Evolutionary conservation across 2,888 invertebrate genomes (phyloP).

Genomic region (Aelia acuminata): DNA sequence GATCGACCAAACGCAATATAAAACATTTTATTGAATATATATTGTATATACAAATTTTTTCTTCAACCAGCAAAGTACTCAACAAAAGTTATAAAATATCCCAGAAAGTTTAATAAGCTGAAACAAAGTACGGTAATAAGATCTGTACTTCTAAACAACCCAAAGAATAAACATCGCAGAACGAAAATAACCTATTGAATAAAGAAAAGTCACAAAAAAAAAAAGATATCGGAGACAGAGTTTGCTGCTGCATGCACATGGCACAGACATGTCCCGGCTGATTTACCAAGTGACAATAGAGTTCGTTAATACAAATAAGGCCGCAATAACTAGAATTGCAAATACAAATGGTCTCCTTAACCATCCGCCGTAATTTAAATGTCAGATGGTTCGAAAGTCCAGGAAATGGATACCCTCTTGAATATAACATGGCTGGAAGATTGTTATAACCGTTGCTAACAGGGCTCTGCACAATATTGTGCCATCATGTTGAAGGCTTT

Average conservation of each 20-base stretch:
- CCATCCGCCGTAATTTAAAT: neutral
- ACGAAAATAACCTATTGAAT: no score
- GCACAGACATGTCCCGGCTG: neutral
- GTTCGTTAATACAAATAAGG: constrained; percentile 12
- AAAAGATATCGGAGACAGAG: no score
- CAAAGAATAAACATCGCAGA: no score
- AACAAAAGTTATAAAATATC: no score
- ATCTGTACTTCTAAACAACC: no score
- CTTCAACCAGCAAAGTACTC: no score
- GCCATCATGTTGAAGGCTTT: neutral
- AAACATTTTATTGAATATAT: no score
- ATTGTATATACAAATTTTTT: no score
- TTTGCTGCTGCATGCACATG: neutral
- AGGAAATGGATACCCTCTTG: neutral
- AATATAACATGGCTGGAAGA: constrained; percentile 27
- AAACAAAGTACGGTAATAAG: no score
- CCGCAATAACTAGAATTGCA: constrained; percentile 27
- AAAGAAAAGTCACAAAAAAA: no score
- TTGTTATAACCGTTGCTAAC: constrained; percentile 18
- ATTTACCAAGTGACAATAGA: neutral
- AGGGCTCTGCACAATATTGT: constrained; percentile 23
- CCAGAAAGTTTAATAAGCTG: no score
- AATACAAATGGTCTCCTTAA: neutral
- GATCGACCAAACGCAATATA: no score
- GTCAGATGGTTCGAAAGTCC: neutral